phyloP scores from a whole-genome alignment of 2,888 invertebrate genomes.

The Tetranychus piercei region DNA sequence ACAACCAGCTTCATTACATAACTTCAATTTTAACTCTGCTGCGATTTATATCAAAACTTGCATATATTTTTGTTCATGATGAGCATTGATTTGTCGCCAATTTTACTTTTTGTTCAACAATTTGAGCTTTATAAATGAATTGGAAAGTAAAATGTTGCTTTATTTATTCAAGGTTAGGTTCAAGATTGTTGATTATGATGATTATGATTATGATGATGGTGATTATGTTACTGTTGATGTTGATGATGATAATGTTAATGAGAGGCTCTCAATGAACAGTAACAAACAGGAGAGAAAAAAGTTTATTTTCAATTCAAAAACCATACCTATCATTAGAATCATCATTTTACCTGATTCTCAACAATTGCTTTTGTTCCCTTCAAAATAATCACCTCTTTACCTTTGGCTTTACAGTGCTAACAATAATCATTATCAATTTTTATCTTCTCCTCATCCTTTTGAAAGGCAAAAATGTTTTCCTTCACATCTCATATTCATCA shows the following conservation, averaged over 20 bases:
- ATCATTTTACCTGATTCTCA: not conserved
- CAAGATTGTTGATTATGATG: not conserved
- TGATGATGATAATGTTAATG: not conserved
- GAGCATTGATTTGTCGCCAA: too few species aligned
- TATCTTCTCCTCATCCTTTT: too few species aligned
- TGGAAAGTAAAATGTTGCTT: too few species aligned
- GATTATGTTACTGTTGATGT: not conserved
- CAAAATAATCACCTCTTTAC: not conserved
- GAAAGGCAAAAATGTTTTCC: too few species aligned
- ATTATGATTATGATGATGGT: not conserved
- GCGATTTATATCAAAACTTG: too few species aligned
- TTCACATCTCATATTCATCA: too few species aligned
- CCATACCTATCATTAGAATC: not conserved
- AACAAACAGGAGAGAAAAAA: not conserved
- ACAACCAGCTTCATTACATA: too few species aligned
- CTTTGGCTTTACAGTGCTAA: not conserved
- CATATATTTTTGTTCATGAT: too few species aligned
- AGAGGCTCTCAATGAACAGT: not conserved
- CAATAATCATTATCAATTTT: too few species aligned
- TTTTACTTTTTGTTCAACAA: too few species aligned
- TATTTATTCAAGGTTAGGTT: not conserved
- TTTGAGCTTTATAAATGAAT: too few species aligned
- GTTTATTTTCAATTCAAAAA: not conserved
- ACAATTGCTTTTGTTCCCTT: not conserved
- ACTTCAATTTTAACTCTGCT: too few species aligned